Conservation (phyloP, 2,113 vertebrate genomes). For the Anser cygnoides region DNA sequence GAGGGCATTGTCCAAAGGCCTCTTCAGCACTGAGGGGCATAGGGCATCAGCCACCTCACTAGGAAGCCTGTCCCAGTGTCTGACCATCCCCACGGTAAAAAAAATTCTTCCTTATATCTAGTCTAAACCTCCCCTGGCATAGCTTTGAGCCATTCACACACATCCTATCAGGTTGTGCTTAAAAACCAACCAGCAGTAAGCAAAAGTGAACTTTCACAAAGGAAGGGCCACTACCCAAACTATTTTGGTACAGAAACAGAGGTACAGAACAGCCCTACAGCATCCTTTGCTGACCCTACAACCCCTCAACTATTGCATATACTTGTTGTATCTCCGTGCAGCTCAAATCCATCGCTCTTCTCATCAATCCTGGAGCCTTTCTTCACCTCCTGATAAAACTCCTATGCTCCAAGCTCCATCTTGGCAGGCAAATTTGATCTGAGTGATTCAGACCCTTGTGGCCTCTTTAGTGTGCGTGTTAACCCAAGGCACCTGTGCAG, state of each 20-base stretch:
- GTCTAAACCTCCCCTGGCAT: no score
- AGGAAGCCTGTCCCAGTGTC: not conserved
- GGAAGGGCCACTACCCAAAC: not conserved
- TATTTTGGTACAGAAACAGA: not conserved
- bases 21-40: not conserved
- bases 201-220: not conserved
- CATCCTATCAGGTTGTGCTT: not conserved
- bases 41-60: not conserved
- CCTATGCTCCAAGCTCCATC: not conserved
- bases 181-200: not conserved
- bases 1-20: not conserved
- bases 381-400: not conserved
- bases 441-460: not conserved
- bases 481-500: conserved; percentile 27
- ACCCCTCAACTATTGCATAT: accelerated
- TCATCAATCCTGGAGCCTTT: not conserved
- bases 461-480: not conserved
- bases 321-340: not conserved
- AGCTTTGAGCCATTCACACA: not conserved
- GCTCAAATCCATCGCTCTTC: not conserved
- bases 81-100: not conserved
- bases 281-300: not conserved
- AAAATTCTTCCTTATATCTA: not conserved
- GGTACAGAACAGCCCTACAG: not conserved
- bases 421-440: not conserved